A percentile compares a stretch with the other conserved stretches of the same genome.
These are phyloP conservation scores for Ypsolopha sequella DNA, from an alignment of 2,888 invertebrate genomes.

Conservation along the genomic window DNA sequence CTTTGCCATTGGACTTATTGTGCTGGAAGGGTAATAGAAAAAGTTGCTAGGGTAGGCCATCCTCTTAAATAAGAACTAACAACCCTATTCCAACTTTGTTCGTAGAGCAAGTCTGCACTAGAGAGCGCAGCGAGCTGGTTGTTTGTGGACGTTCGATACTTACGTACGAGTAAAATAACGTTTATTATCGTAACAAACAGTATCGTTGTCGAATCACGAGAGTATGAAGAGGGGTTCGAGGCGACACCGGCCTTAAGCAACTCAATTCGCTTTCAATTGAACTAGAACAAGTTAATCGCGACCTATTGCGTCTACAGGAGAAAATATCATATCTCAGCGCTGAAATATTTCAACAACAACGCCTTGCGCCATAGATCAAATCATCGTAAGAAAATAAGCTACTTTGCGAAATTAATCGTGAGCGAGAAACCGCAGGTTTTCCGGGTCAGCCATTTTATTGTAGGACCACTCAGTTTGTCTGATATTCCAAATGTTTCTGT, in stretches of 20 bases:
- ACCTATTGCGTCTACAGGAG: conserved; percentile 11
- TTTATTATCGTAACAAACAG: not conserved
- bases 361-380: conserved; percentile 39
- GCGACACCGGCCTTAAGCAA: too few relatives aligned
- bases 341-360: conserved; percentile 29
- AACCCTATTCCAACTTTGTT: too few relatives aligned
- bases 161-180: not conserved
- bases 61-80: too few relatives aligned
- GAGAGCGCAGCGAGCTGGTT: too few relatives aligned
- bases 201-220: not conserved
- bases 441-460: conserved; percentile 42
- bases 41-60: too few relatives aligned
- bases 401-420: conserved; percentile 60
- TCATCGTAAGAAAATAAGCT: conserved; percentile 37
- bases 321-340: conserved; percentile 19
- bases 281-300: conserved; percentile 2
- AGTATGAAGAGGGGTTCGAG: too few relatives aligned
- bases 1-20: too few relatives aligned
- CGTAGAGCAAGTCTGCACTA: too few relatives aligned
- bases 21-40: too few relatives aligned
- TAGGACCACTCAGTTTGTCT: conserved; percentile 26
- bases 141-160: too few relatives aligned
- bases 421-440: conserved; percentile 50
- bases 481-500: conserved; percentile 28
- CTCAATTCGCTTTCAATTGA: conserved; percentile 4